Evolutionary conservation across 2,797 vertebrate genomes (phyloP), one percentile per base, ranked within the genome.

Genomic region (Prunella strophiata): DNA sequence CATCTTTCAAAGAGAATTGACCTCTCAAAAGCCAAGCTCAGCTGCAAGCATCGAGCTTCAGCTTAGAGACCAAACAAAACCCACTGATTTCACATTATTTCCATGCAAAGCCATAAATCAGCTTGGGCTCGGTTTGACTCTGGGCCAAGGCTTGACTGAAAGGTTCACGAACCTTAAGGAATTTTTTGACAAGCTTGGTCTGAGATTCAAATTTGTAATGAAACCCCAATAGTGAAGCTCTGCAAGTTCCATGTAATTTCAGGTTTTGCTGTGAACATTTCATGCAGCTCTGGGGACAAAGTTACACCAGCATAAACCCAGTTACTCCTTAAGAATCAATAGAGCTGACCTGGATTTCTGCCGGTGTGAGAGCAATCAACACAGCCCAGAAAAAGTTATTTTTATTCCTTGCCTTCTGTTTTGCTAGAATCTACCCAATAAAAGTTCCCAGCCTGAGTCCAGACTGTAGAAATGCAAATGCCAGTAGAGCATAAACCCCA

Each of bases 81-180:
- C 76, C 85, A 89, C 67, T 70, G 51, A 95, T 93, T 88, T 91
- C 91, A 96, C 91, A 74, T 96, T 96, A 94, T 94, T 97, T 96
- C 93, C 92, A 91, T 72, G 62, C 84, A 94, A 94, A 97, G 86
- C 92, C 80, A 93, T 97, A 97, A 97, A 97, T 97, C 95, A 97
- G 84, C 85, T 78, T 61, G 66, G 73, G 71, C 76, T 93, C 16
- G 5, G 84, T 91, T 97, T 97, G 96, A 95, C 91, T 94, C 16
- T 58, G 68, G 91, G 94, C 97, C 97, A 96, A 93, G 52, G 68
- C 58, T 95, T 96, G 93, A 96, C 89, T 96, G 96, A 97, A 95
- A 96, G 94, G 97, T 96, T 97, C 96, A 96, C 59, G 88, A 97
- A 97, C 97, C 96, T 95, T 84, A 51, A 96, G 91, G 95, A 96